Evolutionary conservation across 2,797 vertebrate species (phyloP), one percentile per base, ranked within the genome.

Genomic region (Pipistrellus nathusii): DNA sequence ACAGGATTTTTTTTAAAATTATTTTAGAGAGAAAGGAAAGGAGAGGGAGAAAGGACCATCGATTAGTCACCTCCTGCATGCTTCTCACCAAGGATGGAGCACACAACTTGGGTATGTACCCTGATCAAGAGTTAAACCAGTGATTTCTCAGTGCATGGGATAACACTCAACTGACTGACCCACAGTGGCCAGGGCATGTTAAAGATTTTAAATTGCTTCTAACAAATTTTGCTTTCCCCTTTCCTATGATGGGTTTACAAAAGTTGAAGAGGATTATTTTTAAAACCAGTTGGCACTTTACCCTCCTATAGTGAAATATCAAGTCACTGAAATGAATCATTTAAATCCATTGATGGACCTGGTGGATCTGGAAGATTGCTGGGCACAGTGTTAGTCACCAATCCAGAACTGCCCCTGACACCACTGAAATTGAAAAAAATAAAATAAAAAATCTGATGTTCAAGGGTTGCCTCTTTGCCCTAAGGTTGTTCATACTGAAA

Each of bases 181-280:
- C 64, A 66, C 64, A 66, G 15, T n/a, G n/a, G n/a, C n/a, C 15
- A 66, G n/a, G 64, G 64, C n/a, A 66, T 8, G n/a, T 66, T 64
- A 86, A 27, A 30, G 53, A 17, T 46, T 32, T 93, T 30, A 64
- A 32, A 10, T 75, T 71, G 15, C 21, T 87, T 84, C 25, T 57
- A 35, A 69, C 6, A 76, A 71, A 84, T 3, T 32, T 90, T 18
- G 1, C 2, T 84, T 69, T 72, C 30, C 25, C 14, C 6, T 35
- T 88, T 8, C 9, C 10, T 59, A n/a, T 13, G 11, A 84, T 87
- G 18, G 3, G 20, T 57, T 75, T 69, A 38, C 35, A 57, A 46
- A 87, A 92, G 44, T 69, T 69, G 44, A 62, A 86, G 55, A 69
- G n/a, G 59, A 55, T 17, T 72, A 59, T 66, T 94, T 91, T 66